These are phyloP conservation scores for Python bivittatus DNA, from an alignment of 2,113 vertebrate species.

Conservation along the genomic window DNA sequence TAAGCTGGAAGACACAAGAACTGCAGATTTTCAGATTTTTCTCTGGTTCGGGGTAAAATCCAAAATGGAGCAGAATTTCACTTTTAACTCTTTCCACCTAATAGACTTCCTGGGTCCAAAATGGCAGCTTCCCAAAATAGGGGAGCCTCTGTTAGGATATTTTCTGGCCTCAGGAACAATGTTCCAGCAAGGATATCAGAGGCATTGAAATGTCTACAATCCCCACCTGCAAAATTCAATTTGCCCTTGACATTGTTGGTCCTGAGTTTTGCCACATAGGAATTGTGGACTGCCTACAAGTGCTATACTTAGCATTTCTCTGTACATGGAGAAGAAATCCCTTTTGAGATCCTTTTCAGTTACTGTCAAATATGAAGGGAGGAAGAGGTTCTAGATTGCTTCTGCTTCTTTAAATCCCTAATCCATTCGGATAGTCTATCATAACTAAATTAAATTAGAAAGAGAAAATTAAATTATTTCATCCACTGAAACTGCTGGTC, in stretches of 20 bases:
- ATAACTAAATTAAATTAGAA: background rate
- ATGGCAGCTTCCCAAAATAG: background rate
- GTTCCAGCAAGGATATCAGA: background rate
- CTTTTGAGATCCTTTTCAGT: background rate
- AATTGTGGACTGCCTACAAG: background rate
- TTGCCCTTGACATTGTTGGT: too few relatives aligned
- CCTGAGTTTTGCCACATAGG: background rate
- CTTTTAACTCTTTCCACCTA: background rate
- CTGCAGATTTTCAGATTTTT: background rate
- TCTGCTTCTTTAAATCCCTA: background rate
- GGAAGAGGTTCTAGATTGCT: background rate
- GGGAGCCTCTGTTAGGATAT: background rate
- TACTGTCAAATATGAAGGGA: background rate
- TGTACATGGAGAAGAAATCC: background rate
- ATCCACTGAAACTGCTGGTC: background rate
- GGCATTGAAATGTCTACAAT: background rate
- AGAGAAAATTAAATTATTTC: background rate
- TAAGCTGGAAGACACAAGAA: background rate
- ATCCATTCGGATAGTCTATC: background rate
- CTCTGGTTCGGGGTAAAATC: background rate
- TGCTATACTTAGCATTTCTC: background rate
- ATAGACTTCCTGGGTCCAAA: background rate
- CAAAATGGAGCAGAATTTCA: background rate
- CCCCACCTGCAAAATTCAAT: background rate
- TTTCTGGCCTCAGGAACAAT: background rate